Evolutionary conservation across 2,113 vertebrate genomes (phyloP).

Genomic region (Irena cyanogastra): DNA sequence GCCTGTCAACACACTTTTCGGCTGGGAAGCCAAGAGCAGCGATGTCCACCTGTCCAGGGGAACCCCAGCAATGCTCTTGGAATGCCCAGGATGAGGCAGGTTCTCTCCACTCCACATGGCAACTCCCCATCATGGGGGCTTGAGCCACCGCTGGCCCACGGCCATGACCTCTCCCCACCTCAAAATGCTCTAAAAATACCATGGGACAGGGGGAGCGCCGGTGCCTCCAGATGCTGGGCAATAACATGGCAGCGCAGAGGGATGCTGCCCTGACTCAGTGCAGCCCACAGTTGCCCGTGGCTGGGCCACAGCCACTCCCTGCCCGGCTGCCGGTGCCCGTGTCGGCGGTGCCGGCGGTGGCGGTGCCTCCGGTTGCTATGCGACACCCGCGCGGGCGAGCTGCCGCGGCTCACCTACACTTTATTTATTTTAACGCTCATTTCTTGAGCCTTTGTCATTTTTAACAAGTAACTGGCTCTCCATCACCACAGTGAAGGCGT

Average conservation of each 20-base stretch:
- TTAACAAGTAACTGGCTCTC: constrained; percentile 15
- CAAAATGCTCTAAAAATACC: not conserved
- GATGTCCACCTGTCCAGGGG: fast-evolving
- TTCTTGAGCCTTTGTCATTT: constrained; percentile 53
- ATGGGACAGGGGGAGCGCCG: fast-evolving
- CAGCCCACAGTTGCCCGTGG: not conserved
- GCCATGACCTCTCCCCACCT: fast-evolving
- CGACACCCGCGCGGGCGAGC: constrained; percentile 51
- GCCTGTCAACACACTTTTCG: fast-evolving
- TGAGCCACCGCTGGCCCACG: fast-evolving
- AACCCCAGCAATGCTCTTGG: not conserved
- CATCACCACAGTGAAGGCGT: not conserved
- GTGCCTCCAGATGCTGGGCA: not conserved
- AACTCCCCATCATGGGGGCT: fast-evolving
- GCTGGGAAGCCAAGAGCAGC: fast-evolving
- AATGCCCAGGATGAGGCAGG: not conserved
- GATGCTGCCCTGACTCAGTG: not conserved
- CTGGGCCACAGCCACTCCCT: not conserved
- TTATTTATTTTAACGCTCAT: constrained; percentile 59
- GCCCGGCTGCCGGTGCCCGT: not conserved
- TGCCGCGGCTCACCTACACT: constrained; percentile 59
- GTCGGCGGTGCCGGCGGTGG: not conserved
- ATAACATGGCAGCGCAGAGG: not conserved
- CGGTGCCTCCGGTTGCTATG: constrained; percentile 50
- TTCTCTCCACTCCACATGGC: fast-evolving